These are phyloP conservation scores for Falco berigora DNA, from an alignment of 2,797 vertebrate species.

Conservation along the genomic window DNA sequence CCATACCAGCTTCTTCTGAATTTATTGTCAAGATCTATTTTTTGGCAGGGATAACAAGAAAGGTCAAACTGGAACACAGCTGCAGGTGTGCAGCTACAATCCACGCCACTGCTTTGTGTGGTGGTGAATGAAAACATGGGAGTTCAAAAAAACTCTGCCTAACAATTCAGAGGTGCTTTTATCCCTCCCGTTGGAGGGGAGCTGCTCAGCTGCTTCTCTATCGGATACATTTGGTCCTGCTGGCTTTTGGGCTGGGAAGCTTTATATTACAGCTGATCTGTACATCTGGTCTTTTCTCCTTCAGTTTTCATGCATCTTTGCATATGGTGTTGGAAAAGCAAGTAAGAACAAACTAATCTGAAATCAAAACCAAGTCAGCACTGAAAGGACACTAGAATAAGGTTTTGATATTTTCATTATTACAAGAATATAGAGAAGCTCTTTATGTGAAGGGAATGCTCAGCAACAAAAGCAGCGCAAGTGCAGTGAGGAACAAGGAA, in stretches of 20 bases:
- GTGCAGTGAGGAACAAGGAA: background rate
- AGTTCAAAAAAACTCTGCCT: background rate
- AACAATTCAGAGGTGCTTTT: conserved; percentile 13
- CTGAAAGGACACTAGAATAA: background rate
- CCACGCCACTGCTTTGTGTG: background rate
- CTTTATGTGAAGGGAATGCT: background rate
- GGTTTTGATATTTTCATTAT: background rate
- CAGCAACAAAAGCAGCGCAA: background rate
- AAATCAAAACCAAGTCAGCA: background rate
- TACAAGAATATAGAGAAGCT: background rate
- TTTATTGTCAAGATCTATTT: conserved; percentile 40
- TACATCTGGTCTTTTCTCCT: background rate
- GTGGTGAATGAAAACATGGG: conserved; percentile 1
- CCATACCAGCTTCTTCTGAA: background rate
- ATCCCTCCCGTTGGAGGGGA: background rate
- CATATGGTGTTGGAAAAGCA: conserved; percentile 6
- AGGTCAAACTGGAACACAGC: conserved; percentile 16
- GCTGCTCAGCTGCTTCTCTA: background rate
- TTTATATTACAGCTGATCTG: background rate
- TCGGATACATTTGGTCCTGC: background rate
- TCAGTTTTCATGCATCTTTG: background rate
- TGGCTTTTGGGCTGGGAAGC: background rate
- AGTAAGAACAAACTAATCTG: background rate
- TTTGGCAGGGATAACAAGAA: conserved; percentile 36
- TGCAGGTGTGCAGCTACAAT: conserved; percentile 43